Base-by-base conservation (phyloP, 2,888 invertebrate genomes). In the Leptura quadrifasciata region DNA sequence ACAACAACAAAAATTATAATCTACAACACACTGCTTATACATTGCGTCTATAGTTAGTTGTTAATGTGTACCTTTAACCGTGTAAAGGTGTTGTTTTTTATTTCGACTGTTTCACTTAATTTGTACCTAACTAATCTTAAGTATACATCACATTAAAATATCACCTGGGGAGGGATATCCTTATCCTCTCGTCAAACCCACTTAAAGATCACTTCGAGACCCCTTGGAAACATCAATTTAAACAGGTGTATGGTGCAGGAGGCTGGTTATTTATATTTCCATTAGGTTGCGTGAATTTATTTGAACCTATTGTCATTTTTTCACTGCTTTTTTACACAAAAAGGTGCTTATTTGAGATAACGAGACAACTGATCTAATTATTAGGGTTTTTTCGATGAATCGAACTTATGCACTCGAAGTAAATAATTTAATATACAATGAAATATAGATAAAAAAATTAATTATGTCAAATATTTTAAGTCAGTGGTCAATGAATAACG, bases 91-190 rank as follows among this genome's bases (percentile, higher is more conserved):
- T 52, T 24, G 39, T 70, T 70, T 69, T 69, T 69, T 70, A 52
- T 60, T 60, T 47, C 58, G 21, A 60, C 15, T 64, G 57, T 74
- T 74, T 67, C 68, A 60, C 75, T 75, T 71, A 75, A 75, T 75
- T 75, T 75, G 75, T 75, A 75, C 75, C 75, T 75, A 71, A 65
- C 65, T 75, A 75, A 75, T 75, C 75, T 75, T 52, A 75, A 70
- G 60, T 63, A 65, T 61, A 70, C 71, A 75, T 75, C 75, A 58
- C 65, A 64, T 65, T 71, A 75, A 75, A 75, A 67, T 75, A 75
- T 75, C 75, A 71, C 75, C 71, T 71, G 71, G 75, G 70, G 71
- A 71, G 75, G 65, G 52, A 57, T 68, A 71, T 74, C 74, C 70
- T 70, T 70, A 60, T 70, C 39, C 60, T 57, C 69, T 70, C 65